Conservation (phyloP, 1,140 invertebrate species). For the Drosophila rhopaloa region DNA sequence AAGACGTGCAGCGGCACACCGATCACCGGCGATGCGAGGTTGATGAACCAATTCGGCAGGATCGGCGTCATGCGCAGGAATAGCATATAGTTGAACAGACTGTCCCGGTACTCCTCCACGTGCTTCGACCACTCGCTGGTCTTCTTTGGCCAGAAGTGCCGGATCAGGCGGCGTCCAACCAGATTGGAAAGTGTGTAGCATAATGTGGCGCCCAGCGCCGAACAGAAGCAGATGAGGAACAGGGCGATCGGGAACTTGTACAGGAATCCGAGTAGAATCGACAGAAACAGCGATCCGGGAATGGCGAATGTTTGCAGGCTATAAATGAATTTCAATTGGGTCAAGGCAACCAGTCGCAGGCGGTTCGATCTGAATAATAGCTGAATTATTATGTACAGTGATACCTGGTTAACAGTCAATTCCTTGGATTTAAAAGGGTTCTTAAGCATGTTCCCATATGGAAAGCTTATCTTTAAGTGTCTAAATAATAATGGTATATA, state of each 20-base stretch:
- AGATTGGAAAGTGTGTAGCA: constrained; percentile 97
- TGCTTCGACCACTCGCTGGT: constrained; percentile 93
- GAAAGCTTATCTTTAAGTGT: too few relatives aligned
- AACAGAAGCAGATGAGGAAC: constrained; percentile 97
- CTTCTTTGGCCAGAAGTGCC: constrained; percentile 95
- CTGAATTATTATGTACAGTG: constrained; percentile 5
- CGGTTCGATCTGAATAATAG: constrained; percentile 19
- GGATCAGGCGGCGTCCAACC: constrained; percentile 93
- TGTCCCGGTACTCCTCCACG: constrained; percentile 93
- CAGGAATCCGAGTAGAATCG: constrained; percentile 98
- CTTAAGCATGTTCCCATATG: background rate
- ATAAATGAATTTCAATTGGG: constrained; percentile 42
- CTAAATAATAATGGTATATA: too few relatives aligned
- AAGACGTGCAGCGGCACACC: constrained; percentile 97
- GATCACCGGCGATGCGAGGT: constrained; percentile 97
- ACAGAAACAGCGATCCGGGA: constrained; percentile 99
- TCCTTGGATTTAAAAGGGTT: background rate
- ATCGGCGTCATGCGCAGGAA: constrained; percentile 99
- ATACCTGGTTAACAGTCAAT: background rate
- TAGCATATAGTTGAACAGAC: constrained; percentile 98
- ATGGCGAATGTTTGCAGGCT: constrained; percentile 99
- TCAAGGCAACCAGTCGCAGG: constrained; percentile 64
- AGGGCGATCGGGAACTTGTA: constrained; percentile 97
- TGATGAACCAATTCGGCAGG: constrained; percentile 99
- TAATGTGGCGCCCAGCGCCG: constrained; percentile 96